Conservation (phyloP, 2,113 vertebrate genomes). For the Pogonocichla stellata region DNA sequence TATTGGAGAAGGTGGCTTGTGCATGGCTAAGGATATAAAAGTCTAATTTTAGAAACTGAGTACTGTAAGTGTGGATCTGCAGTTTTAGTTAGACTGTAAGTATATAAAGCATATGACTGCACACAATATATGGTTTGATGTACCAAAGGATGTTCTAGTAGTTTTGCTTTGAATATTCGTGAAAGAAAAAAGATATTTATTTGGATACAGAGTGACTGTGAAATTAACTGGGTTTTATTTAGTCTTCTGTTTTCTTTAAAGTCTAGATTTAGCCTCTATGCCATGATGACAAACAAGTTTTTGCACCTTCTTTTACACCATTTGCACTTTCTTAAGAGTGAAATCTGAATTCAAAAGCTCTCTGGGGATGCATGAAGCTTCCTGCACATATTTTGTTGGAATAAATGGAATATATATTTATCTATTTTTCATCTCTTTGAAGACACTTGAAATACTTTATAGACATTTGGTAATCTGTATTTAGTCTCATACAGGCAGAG, state of each 20-base stretch:
- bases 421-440: not conserved
- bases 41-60: slow-evolving; percentile 21
- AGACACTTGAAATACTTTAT: not conserved
- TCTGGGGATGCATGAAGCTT: not conserved
- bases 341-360: not conserved
- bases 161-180: not conserved
- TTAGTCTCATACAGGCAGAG: not conserved
- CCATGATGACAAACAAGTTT: not conserved
- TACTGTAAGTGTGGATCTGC: not conserved
- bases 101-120: not conserved
- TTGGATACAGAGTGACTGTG: not conserved
- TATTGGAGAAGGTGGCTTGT: not conserved
- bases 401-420: not conserved
- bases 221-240: not conserved
- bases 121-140: not conserved
- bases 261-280: not conserved
- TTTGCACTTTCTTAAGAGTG: not conserved
- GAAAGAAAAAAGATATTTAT: not conserved
- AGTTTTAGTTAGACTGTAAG: slow-evolving; percentile 3
- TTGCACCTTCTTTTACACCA: not conserved
- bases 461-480: not conserved
- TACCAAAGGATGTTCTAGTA: not conserved
- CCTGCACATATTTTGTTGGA: not conserved
- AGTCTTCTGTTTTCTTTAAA: not conserved
- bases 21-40: slow-evolving; percentile 24